These are phyloP conservation scores for Clusia tigrina DNA, from an alignment of 2,888 invertebrate species.

Conservation along the genomic window DNA sequence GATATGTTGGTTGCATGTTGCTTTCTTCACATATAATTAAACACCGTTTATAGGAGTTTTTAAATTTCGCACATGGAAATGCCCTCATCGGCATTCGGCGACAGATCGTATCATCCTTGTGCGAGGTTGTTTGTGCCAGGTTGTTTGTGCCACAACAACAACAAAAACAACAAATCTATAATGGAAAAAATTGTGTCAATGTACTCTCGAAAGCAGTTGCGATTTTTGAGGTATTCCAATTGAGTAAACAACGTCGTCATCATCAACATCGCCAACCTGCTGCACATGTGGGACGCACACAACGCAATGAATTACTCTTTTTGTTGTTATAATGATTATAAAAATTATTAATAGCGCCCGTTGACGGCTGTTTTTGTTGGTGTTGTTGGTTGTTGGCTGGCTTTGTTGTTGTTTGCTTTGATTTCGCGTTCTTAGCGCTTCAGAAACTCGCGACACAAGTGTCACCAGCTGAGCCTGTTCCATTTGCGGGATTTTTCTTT, in stretches of 20 bases:
- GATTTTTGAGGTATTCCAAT: constrained; percentile 18
- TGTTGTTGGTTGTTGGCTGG: neutral
- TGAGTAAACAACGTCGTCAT: constrained; percentile 25
- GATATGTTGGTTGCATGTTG: no score
- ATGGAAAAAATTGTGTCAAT: constrained; percentile 23
- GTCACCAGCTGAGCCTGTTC: constrained; percentile 31
- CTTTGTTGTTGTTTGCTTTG: neutral
- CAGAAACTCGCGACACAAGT: constrained; percentile 40
- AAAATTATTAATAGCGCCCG: constrained; percentile 11
- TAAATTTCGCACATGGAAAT: no score
- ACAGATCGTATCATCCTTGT: neutral
- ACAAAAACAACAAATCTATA: constrained; percentile 18
- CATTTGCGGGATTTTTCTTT: neutral
- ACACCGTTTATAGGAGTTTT: no score
- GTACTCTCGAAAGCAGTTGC: constrained; percentile 17
- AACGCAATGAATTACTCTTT: neutral
- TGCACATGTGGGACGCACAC: neutral
- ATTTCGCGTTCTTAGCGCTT: constrained; percentile 18
- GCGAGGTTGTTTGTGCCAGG: neutral
- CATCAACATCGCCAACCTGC: constrained; percentile 5
- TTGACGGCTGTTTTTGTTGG: no score
- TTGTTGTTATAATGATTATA: neutral
- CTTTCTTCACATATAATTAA: no score
- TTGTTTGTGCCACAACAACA: constrained; percentile 18
- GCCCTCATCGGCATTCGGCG: no score